Evolutionary conservation across 2,888 invertebrate genomes (phyloP), one percentile per base, ranked within the genome.

Genomic region (Trichacis sp.): DNA sequence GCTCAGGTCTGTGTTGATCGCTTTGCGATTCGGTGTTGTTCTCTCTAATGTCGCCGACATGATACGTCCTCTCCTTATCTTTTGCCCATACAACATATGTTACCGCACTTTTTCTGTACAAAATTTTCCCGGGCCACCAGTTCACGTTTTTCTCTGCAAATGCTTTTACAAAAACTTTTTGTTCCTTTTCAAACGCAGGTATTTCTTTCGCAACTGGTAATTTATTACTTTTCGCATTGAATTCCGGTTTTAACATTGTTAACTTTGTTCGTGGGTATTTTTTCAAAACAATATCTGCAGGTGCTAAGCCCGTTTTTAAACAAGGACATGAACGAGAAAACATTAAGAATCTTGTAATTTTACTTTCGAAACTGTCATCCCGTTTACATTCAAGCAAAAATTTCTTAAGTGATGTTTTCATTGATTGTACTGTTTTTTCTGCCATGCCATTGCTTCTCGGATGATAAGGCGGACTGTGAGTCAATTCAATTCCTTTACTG

Each of bases 391-490:
- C 54, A 8, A 61, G 33, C 45, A 68, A 6, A 36, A 50, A 51
- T 57, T 71, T 73, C 43, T 72, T 71, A 12, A 71, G 51, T 14
- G 15, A 53, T 9, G 3, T 60, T 59, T 74, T 74, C 18, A 68
- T 55, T 6, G 58, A 59, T 52, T 72, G 64, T 1, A 73, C 72
- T 0, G 51, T 55, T 54, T 64, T 64, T 63, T 74, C 68, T 6
- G 72, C 68, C 43, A 55, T 17, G 38, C 73, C 71, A 53, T 72
- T 73, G 38, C 67, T 68, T 50, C 72, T 50, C 12, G 74, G 66
- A 36, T 73, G 70, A 54, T 75, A 74, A 1, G 70, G 61, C 30
- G 68, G 65, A 51, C 66, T 62, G 20, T 74, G 67, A 8, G 64
- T 64, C 19, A 72, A 48, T 42, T 60, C 45, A 20, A 61, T 60